These are phyloP conservation scores for Keiferia lycopersicella DNA, from an alignment of 2,888 invertebrate genomes.

Conservation along the genomic window DNA sequence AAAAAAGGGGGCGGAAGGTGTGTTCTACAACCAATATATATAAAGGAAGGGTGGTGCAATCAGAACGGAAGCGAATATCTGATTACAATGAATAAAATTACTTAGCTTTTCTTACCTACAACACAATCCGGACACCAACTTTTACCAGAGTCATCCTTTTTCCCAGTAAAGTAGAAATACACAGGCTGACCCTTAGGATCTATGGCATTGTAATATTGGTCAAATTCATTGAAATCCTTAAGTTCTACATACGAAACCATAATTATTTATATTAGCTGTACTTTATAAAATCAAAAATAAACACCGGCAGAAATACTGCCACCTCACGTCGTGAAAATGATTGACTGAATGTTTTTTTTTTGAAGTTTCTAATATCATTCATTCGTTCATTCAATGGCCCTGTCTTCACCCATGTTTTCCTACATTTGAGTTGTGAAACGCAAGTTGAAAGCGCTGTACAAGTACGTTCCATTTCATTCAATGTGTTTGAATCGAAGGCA, in stretches of 20 bases:
- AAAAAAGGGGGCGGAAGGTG: too few species aligned
- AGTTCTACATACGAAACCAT: conserved; percentile 61
- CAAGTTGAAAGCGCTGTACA: too few species aligned
- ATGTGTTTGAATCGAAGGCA: too few species aligned
- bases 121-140: conserved; percentile 97
- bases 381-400: background rate
- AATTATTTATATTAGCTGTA: conserved; percentile 28
- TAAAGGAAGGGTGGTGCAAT: too few species aligned
- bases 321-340: background rate
- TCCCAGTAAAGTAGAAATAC: conserved; percentile 84
- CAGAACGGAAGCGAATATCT: too few species aligned
- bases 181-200: conserved; percentile 62
- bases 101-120: conserved; percentile 81
- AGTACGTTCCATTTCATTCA: background rate
- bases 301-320: conserved; percentile 8
- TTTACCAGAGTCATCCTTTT: conserved; percentile 83
- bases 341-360: background rate
- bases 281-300: background rate
- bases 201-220: conserved; percentile 77
- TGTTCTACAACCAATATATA: too few species aligned
- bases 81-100: too few species aligned
- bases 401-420: background rate
- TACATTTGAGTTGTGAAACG: too few species aligned
- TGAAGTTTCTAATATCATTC: background rate
- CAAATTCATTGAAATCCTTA: conserved; percentile 84